A percentile compares a stretch with the other conserved stretches of the same genome.
phyloP scores from a whole-genome alignment of 2,888 invertebrate species.

The Pristionchus exspectatus region DNA sequence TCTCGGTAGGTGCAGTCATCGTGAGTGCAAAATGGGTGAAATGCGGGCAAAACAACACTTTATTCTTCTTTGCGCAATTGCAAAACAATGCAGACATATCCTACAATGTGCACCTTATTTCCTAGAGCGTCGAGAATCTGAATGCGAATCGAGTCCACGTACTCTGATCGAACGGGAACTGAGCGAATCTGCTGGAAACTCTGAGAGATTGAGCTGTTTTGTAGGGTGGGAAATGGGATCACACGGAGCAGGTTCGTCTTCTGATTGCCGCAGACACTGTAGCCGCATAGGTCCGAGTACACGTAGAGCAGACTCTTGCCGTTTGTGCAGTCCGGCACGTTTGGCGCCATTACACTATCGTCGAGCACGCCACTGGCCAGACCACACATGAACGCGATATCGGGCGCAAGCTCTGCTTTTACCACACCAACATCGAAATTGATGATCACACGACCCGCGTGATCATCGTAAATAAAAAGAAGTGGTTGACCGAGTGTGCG shows the following conservation, averaged over 20 bases:
- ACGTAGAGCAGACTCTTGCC: conserved; percentile 15
- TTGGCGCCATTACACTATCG: background rate
- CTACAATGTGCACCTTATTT: no score
- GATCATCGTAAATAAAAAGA: background rate
- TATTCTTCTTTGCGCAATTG: no score
- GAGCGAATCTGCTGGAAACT: no score
- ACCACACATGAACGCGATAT: conserved; percentile 19
- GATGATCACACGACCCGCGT: background rate
- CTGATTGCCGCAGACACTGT: background rate
- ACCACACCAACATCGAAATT: background rate
- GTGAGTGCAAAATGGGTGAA: background rate
- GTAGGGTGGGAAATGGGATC: background rate
- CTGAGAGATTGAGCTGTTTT: background rate
- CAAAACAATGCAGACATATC: no score
- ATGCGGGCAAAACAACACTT: no score
- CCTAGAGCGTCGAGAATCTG: no score
- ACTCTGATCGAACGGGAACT: no score
- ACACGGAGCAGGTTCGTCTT: conserved; percentile 27
- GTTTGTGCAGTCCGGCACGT: background rate
- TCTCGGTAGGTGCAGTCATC: background rate
- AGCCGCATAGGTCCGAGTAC: background rate
- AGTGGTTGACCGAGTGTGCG: background rate
- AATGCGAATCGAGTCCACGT: no score
- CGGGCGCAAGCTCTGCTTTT: background rate
- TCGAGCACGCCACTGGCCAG: background rate